These are phyloP conservation scores for Melanerpes formicivorus DNA, from an alignment of 2,113 vertebrate genomes.

Conservation along the genomic window DNA sequence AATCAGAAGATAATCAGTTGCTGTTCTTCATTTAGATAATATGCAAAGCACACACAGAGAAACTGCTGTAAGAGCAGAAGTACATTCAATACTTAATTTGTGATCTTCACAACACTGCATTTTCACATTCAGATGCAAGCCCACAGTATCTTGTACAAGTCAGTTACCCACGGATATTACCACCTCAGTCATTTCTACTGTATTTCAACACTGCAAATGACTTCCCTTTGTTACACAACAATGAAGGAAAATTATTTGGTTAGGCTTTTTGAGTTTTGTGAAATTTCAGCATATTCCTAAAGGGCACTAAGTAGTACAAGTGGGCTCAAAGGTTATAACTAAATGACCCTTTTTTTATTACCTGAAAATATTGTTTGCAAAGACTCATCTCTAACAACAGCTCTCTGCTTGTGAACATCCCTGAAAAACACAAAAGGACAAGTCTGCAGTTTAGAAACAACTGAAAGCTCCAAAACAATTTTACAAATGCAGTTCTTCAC, in stretches of 20 bases:
- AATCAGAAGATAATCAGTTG: not conserved
- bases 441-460: not conserved
- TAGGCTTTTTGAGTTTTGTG: not conserved
- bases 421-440: constrained; percentile 68
- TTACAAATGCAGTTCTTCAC: not conserved
- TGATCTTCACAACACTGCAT: not conserved
- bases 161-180: not conserved
- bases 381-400: constrained; percentile 93
- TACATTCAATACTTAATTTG: not conserved
- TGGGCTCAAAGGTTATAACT: not conserved
- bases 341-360: constrained; percentile 56
- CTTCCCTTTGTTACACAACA: not conserved
- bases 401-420: constrained; percentile 90
- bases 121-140: not conserved
- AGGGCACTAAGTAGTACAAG: not conserved
- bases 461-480: not conserved
- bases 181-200: not conserved
- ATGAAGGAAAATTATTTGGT: not conserved
- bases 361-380: constrained; percentile 91
- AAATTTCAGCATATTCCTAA: not conserved
- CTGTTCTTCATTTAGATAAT: not conserved
- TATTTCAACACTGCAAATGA: not conserved
- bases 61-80: not conserved
- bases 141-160: not conserved
- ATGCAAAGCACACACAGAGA: not conserved